Evolutionary conservation across 1,140 invertebrate genomes (phyloP), one percentile per base, ranked within the genome.

Genomic region (Microplitis mediator): DNA sequence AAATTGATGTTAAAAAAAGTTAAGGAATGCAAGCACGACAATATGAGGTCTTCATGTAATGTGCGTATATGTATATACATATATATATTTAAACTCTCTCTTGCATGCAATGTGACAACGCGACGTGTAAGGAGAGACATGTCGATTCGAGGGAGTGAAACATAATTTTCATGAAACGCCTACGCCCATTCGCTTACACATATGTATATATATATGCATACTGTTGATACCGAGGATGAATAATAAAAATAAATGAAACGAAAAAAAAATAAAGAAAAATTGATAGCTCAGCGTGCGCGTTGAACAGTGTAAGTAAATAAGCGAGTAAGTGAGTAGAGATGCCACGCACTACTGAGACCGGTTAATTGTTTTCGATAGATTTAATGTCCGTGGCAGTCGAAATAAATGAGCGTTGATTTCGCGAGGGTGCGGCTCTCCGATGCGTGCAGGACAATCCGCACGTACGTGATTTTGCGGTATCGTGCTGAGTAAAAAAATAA

Each of bases 301-400:
- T 23, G 23, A 23, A 23, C 23, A 23, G 23, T 23, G 23, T 23
- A 23, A 23, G 23, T 23, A 23, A 23, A 69, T 65, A 71, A 23
- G 54, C 16, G 35, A n/a, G 32, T 60, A 62, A 54, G 23, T 23
- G 23, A 71, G 65, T 63, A 64, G 73, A 45, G 39, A 56, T 23
- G 67, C 71, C 76, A 60, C 78, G 72, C 74, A 77, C 75, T 16
- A 34, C 11, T 69, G 65, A 56, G 52, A 58, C 62, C 36, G 54
- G 74, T 81, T 80, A 79, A 80, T 80, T 79, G 78, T 76, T 75
- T 23, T 61, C 64, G 72, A 78, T 73, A 73, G 72, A 79, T 75
- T 80, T 80, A 79, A 78, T 73, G 73, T 72, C 71, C 62, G 54
- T 50, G 67, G 52, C 51, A 66, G 39, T 14, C 72, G 73, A 75